A percentile compares a stretch with the other conserved stretches of the same genome.
Conservation (phyloP, 2,113 vertebrate species). For the Crotophaga sulcirostris region DNA sequence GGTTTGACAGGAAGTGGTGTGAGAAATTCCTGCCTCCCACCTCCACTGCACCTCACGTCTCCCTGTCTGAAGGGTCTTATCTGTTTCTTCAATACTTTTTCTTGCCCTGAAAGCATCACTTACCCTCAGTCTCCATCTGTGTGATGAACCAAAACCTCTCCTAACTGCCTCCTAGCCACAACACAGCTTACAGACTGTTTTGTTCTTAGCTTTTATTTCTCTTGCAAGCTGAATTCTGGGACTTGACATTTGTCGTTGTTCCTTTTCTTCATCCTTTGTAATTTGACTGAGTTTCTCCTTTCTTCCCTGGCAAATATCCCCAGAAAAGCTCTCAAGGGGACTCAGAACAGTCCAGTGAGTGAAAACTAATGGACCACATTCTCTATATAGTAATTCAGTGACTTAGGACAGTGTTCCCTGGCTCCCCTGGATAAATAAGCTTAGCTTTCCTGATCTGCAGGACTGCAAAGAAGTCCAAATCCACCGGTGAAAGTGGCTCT, state of each 20-base stretch:
- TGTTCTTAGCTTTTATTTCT: neutral
- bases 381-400: neutral
- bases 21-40: neutral
- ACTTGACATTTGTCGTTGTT: neutral
- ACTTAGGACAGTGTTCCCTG: neutral
- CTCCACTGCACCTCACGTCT: neutral
- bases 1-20: neutral
- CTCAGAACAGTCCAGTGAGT: neutral
- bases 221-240: neutral
- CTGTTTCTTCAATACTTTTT: neutral
- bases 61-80: neutral
- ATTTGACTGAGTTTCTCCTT: neutral
- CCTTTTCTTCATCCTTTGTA: neutral
- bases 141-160: neutral
- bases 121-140: fast-evolving
- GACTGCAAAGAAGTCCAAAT: neutral
- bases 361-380: neutral
- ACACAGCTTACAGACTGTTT: neutral
- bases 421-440: neutral
- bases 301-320: neutral
- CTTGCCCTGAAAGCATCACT: neutral
- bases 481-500: neutral
- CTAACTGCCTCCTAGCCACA: neutral
- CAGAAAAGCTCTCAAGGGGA: neutral
- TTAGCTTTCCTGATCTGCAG: neutral